These are phyloP conservation scores for Charaxes varanes DNA, from an alignment of 1,140 invertebrate genomes.

Conservation along the genomic window DNA sequence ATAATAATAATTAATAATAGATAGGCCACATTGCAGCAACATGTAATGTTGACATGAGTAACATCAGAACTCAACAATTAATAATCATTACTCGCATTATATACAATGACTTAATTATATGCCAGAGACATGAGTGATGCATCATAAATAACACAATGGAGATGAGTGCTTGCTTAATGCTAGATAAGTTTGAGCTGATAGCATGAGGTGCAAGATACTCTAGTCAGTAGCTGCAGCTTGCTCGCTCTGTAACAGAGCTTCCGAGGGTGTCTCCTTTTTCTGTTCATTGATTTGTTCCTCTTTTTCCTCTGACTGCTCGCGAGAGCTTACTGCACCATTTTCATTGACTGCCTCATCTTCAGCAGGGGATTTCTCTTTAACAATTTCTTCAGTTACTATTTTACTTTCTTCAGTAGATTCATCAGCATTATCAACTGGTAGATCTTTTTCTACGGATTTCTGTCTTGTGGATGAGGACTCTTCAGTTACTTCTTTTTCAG, in stretches of 20 bases:
- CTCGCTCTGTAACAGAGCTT: constrained; percentile 63
- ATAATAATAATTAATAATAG: constrained; percentile 40
- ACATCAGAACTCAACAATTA: constrained; percentile 45
- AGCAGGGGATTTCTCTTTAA: constrained; percentile 41
- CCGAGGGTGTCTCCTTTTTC: constrained; percentile 54
- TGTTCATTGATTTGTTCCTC: constrained; percentile 32
- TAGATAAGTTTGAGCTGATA: constrained; percentile 66
- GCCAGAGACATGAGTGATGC: constrained; percentile 56
- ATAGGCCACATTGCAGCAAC: constrained; percentile 56
- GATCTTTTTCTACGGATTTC: constrained; percentile 42
- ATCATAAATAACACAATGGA: constrained; percentile 58
- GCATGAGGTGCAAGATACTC: constrained; percentile 34
- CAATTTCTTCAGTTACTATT: constrained; percentile 25
- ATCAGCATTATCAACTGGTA: constrained; percentile 19
- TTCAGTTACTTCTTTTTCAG: constrained; percentile 30
- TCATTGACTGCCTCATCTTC: constrained; percentile 42
- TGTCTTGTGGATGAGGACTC: constrained; percentile 30
- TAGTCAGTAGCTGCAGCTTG: constrained; percentile 54
- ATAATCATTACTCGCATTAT: constrained; percentile 58
- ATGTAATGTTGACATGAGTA: constrained; percentile 42
- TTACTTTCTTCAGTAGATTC: constrained; percentile 31
- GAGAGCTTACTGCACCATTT: constrained; percentile 56
- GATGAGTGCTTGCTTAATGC: constrained; percentile 65
- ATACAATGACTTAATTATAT: constrained; percentile 61
- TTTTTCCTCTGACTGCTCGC: constrained; percentile 54